Percentiles rank a stretch among this genome's conserved stretches.
Conservation (phyloP, 2,113 vertebrate genomes). For the Pollimyrus isidori region DNA sequence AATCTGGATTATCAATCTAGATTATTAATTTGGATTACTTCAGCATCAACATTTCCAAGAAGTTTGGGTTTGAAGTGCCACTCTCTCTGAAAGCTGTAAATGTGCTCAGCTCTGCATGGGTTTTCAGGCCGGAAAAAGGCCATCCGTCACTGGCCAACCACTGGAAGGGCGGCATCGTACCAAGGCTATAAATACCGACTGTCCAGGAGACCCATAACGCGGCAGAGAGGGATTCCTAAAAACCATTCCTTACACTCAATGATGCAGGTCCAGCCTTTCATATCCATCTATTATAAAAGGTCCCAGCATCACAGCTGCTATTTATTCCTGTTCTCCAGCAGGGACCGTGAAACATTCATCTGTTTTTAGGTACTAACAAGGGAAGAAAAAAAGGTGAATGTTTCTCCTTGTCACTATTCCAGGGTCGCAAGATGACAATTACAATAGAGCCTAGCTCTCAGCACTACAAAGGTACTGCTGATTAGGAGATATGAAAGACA, state of each 20-base stretch:
- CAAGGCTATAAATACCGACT: slow-evolving; percentile 29
- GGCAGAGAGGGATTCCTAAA: slow-evolving; percentile 29
- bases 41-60: not conserved
- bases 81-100: not conserved
- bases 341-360: slow-evolving; percentile 50
- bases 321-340: slow-evolving; percentile 42
- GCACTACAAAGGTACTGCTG: not conserved
- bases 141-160: slow-evolving; percentile 15
- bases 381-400: slow-evolving; percentile 40
- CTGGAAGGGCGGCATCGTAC: slow-evolving; percentile 12
- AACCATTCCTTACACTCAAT: slow-evolving; percentile 45
- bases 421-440: slow-evolving; percentile 18
- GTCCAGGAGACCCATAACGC: slow-evolving; percentile 27
- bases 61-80: not conserved
- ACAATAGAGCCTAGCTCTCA: not conserved
- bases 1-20: too few species aligned
- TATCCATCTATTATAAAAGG: slow-evolving; percentile 54
- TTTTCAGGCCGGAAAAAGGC: not conserved
- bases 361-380: slow-evolving; percentile 46
- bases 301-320: slow-evolving; percentile 33
- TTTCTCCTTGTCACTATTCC: slow-evolving; percentile 27
- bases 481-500: not conserved
- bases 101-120: not conserved
- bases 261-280: slow-evolving; percentile 40
- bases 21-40: not conserved